Conservation (phyloP, 2,113 vertebrate species). For the Aramus guarauna region DNA sequence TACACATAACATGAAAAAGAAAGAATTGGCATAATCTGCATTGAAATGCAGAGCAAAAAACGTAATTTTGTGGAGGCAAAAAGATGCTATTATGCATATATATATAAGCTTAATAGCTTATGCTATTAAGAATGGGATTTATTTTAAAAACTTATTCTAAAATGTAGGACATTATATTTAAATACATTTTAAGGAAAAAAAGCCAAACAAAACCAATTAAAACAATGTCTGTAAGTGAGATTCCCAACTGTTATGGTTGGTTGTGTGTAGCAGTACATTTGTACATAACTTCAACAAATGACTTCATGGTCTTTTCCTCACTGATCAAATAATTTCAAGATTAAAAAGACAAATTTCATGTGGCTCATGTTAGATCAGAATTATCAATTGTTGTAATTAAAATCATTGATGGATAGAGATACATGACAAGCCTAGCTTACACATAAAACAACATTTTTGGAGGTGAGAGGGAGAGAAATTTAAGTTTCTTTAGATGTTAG, state of each 20-base stretch:
- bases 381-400: background rate
- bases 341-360: background rate
- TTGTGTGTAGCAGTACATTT: background rate
- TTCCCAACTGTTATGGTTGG: background rate
- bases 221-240: background rate
- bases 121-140: background rate
- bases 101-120: too few relatives aligned
- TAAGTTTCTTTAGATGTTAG: background rate
- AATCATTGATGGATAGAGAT: background rate
- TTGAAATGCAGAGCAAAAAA: background rate
- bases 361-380: background rate
- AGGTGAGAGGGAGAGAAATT: background rate
- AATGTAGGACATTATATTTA: background rate
- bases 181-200: background rate
- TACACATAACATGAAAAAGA: background rate
- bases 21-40: background rate
- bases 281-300: background rate
- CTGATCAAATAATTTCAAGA: background rate
- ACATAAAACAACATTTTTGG: fast-evolving
- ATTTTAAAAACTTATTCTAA: background rate
- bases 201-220: background rate
- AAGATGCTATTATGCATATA: too few relatives aligned
- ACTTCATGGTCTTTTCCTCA: background rate
- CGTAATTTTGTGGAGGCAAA: fast-evolving
- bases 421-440: background rate